Evolutionary conservation across 2,113 vertebrate species (phyloP).

Genomic region (Ciconia stormi): DNA sequence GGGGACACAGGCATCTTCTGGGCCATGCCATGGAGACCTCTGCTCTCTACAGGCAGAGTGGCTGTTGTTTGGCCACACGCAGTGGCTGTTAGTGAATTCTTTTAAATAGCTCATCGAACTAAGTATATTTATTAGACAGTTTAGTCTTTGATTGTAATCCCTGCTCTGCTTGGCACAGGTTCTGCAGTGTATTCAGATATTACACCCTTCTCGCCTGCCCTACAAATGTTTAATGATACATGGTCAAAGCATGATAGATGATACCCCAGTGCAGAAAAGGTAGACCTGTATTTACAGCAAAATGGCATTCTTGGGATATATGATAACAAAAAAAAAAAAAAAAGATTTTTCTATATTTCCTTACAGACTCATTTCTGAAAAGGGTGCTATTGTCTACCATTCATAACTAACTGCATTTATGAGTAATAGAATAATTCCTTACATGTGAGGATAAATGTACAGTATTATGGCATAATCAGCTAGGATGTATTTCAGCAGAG

Average conservation of each 20-base stretch:
- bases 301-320: not conserved
- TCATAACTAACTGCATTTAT: conserved; percentile 4
- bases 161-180: not conserved
- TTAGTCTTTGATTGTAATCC: not conserved
- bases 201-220: not conserved
- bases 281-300: not conserved
- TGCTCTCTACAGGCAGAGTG: not conserved
- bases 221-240: not conserved
- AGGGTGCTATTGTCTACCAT: not conserved
- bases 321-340: not conserved
- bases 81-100: not conserved
- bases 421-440: conserved; percentile 42
- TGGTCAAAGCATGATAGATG: not conserved
- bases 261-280: not conserved
- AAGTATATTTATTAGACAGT: not conserved
- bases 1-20: not conserved
- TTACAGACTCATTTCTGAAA: not conserved
- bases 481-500: conserved; percentile 9
- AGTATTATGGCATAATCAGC: not conserved
- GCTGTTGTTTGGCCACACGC: not conserved
- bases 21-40: not conserved
- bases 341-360: not conserved
- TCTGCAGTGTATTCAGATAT: not conserved
- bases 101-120: not conserved
- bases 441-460: not conserved